phyloP scores from a whole-genome alignment of 2,888 invertebrate genomes.

The Fragum whitleyi region DNA sequence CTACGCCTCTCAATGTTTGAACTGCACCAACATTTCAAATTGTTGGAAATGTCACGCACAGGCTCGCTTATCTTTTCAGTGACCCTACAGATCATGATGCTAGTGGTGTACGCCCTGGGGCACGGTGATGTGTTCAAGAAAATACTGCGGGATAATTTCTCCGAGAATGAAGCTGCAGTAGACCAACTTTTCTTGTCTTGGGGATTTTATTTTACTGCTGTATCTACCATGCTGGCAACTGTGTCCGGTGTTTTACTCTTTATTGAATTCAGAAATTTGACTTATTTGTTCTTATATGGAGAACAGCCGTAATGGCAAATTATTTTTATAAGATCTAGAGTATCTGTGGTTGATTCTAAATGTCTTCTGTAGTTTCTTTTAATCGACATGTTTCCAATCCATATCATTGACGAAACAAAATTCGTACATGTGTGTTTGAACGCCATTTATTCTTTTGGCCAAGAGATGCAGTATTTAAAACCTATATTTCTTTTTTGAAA shows the following conservation, averaged over 20 bases:
- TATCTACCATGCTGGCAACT: constrained; percentile 68
- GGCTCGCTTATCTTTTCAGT: constrained; percentile 69
- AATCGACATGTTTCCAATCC: no score
- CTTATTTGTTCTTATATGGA: constrained; percentile 46
- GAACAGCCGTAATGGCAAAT: neutral
- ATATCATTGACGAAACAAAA: no score
- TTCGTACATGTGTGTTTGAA: no score
- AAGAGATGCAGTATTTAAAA: no score
- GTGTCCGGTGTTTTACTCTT: constrained; percentile 65
- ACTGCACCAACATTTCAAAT: no score
- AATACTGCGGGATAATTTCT: constrained; percentile 58
- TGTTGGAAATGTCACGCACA: no score
- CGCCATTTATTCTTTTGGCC: no score
- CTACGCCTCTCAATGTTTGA: no score
- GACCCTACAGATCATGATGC: constrained; percentile 72
- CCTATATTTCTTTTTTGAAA: no score
- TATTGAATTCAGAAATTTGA: constrained; percentile 68
- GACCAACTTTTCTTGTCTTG: constrained; percentile 65
- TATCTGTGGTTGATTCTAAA: no score
- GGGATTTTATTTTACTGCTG: constrained; percentile 68
- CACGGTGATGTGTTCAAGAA: constrained; percentile 59
- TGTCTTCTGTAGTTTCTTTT: no score
- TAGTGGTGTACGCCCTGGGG: constrained; percentile 69
- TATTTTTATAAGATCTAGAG: no score
- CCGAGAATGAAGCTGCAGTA: constrained; percentile 20